Conservation (phyloP, 2,888 invertebrate genomes). For the Gisinianus flammeolus region DNA sequence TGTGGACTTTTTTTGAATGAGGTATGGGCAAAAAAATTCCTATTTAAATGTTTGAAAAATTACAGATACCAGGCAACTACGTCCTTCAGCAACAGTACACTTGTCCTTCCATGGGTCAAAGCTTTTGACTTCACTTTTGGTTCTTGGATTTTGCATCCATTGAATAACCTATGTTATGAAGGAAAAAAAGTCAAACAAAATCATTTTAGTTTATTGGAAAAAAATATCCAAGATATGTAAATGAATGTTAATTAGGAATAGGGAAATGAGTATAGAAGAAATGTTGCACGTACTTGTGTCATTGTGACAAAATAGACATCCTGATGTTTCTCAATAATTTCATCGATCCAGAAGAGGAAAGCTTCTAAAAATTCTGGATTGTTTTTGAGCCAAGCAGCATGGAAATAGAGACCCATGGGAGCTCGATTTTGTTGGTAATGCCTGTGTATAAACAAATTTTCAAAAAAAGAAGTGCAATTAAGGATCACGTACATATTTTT, state of each 20-base stretch:
- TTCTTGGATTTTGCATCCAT: conserved; percentile 92
- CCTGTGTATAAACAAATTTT: conserved; percentile 40
- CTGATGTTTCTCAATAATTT: conserved; percentile 80
- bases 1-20: neutral
- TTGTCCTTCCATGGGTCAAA: conserved; percentile 95
- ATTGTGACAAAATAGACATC: conserved; percentile 94
- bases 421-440: conserved; percentile 93
- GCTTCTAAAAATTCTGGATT: conserved; percentile 91
- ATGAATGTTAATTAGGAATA: neutral
- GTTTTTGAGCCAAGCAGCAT: conserved; percentile 93
- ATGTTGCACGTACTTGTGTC: conserved; percentile 67
- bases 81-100: conserved; percentile 73
- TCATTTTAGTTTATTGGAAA: neutral
- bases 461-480: too few relatives aligned
- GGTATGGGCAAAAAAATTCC: too few relatives aligned
- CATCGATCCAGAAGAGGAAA: conserved; percentile 92
- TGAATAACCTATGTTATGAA: conserved; percentile 74
- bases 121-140: conserved; percentile 82
- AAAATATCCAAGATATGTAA: neutral
- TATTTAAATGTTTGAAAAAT: neutral
- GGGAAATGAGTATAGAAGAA: neutral
- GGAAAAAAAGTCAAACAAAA: neutral
- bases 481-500: too few relatives aligned
- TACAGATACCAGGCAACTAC: conserved; percentile 61
- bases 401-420: conserved; percentile 82